Evolutionary conservation across 2,113 vertebrate species (phyloP).

Genomic region (Mugil cephalus): DNA sequence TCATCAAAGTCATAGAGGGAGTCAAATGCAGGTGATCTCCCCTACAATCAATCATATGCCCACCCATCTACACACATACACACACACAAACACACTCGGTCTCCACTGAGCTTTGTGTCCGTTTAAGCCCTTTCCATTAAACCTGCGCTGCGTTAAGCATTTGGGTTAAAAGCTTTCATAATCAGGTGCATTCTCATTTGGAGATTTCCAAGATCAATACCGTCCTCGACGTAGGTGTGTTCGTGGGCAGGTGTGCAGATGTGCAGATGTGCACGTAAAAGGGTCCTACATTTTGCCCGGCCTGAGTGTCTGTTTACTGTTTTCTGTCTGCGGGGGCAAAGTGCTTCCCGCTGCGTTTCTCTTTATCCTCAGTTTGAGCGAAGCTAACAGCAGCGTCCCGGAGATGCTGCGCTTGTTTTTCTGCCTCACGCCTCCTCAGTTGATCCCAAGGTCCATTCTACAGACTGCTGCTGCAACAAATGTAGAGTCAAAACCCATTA

Average conservation of each 20-base stretch:
- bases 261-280: conserved; percentile 9
- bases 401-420: conserved; percentile 58
- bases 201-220: conserved; percentile 68
- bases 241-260: neutral
- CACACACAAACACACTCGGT: neutral
- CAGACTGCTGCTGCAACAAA: conserved; percentile 55
- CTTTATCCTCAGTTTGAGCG: conserved; percentile 38
- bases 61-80: conserved; percentile 4
- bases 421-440: conserved; percentile 66
- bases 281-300: conserved; percentile 2
- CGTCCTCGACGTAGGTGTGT: conserved; percentile 27
- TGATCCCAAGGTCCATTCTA: conserved; percentile 61
- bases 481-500: conserved; percentile 44
- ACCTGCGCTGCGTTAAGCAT: conserved; percentile 72
- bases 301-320: conserved; percentile 40
- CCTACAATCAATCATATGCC: conserved; percentile 65
- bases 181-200: conserved; percentile 73
- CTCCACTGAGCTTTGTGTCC: conserved; percentile 47
- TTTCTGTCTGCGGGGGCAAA: conserved; percentile 38
- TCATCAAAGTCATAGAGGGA: conserved; percentile 49
- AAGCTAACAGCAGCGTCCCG: conserved; percentile 38
- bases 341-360: conserved; percentile 25
- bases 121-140: conserved; percentile 71
- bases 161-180: conserved; percentile 83
- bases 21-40: conserved; percentile 65